Percentiles rank a stretch among this genome's conserved stretches.
Conservation (phyloP, 2,888 invertebrate species). For the Onthophagus sagittarius region DNA sequence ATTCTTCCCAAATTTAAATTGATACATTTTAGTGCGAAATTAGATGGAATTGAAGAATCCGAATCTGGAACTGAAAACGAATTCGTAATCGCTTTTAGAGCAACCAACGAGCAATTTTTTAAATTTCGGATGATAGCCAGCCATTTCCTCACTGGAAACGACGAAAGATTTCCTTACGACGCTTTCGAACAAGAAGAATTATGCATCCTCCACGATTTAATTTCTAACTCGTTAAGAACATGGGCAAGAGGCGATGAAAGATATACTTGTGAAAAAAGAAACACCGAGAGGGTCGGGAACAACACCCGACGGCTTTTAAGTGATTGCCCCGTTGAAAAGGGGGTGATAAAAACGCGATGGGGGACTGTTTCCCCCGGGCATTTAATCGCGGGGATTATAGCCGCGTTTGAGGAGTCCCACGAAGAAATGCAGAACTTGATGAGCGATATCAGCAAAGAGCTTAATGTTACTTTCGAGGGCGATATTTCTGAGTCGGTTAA, state of each 20-base stretch:
- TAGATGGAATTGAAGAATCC: constrained; percentile 59
- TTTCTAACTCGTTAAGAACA: constrained; percentile 57
- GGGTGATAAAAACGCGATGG: constrained; percentile 61
- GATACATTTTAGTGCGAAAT: constrained; percentile 52
- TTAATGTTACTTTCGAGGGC: constrained; percentile 20
- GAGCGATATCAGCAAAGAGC: constrained; percentile 38
- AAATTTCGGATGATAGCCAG: constrained; percentile 59
- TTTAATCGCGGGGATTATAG: constrained; percentile 57
- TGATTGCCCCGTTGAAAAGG: constrained; percentile 61
- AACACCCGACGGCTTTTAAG: constrained; percentile 25
- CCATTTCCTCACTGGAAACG: constrained; percentile 54
- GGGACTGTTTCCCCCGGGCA: constrained; percentile 59
- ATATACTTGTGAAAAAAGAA: constrained; percentile 45
- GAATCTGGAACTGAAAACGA: constrained; percentile 50
- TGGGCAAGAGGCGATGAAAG: constrained; percentile 60
- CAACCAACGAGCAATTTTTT: constrained; percentile 57
- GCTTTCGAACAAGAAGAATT: constrained; percentile 49
- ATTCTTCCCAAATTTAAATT: background rate
- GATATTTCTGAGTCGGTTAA: background rate
- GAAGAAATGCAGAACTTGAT: constrained; percentile 52
- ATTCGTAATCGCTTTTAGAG: constrained; percentile 55
- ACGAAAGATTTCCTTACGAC: constrained; percentile 38
- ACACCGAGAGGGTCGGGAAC: constrained; percentile 31
- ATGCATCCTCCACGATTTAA: constrained; percentile 55
- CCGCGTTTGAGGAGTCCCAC: constrained; percentile 58